Conservation (phyloP, 2,113 vertebrate species). For the Dolichotis patagonum region DNA sequence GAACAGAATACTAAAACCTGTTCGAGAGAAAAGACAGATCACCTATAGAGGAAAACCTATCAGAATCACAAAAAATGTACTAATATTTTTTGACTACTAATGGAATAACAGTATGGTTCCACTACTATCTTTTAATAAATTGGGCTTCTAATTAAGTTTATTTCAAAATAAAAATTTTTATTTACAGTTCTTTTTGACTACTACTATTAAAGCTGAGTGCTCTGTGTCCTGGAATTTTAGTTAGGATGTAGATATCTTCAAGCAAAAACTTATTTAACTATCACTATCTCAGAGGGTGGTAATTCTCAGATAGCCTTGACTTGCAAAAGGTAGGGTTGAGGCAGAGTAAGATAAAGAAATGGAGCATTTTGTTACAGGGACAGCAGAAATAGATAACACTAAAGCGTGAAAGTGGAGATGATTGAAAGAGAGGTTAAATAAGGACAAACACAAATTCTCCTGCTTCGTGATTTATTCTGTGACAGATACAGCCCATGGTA, state of each 20-base stretch:
- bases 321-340: background rate
- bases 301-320: background rate
- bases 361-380: background rate
- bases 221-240: background rate
- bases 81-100: constrained; percentile 14
- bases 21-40: too few species aligned
- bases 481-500: background rate
- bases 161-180: background rate
- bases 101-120: background rate
- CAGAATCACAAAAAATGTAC: too few species aligned
- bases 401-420: background rate
- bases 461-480: background rate
- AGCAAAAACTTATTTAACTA: background rate
- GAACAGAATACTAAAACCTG: too few species aligned
- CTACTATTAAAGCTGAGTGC: background rate
- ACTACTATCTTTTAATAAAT: background rate
- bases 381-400: background rate
- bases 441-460: background rate
- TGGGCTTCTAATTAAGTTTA: background rate
- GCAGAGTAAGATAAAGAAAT: background rate
- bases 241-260: constrained; percentile 5
- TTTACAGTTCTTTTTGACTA: background rate
- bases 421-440: background rate
- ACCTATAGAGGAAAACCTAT: too few species aligned
- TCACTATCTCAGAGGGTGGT: background rate